Conservation (phyloP, 2,888 invertebrate species). For the Cephus sareptanus region DNA sequence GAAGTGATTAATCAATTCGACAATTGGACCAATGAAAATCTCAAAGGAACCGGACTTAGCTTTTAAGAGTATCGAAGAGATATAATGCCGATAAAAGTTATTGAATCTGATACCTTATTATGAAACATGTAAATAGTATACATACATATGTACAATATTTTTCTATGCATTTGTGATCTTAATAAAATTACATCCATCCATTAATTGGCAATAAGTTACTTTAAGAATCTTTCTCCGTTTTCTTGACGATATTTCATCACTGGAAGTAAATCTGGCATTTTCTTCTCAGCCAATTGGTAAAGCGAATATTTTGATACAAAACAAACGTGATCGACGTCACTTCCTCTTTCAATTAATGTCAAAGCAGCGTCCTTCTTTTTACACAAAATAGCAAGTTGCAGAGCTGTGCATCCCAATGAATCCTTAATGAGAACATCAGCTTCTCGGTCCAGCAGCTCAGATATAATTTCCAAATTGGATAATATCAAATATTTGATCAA, state of each 20-base stretch:
- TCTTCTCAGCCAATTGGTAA: slow-evolving; percentile 26
- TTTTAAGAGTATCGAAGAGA: slow-evolving; percentile 5
- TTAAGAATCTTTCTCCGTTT: background rate
- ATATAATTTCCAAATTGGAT: slow-evolving; percentile 33
- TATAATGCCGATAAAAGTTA: background rate
- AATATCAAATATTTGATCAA: slow-evolving; percentile 9
- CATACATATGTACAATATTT: background rate
- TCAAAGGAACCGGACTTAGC: slow-evolving; percentile 46
- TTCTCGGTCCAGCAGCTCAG: slow-evolving; percentile 28
- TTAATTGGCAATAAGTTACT: background rate
- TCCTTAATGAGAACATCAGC: slow-evolving; percentile 31
- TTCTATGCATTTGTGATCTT: background rate
- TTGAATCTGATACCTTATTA: background rate
- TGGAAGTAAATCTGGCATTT: slow-evolving; percentile 35
- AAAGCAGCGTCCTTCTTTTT: slow-evolving; percentile 37
- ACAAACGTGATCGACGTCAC: slow-evolving; percentile 15
- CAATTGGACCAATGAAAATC: slow-evolving; percentile 61
- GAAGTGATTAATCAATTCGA: slow-evolving; percentile 66
- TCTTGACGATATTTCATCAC: background rate
- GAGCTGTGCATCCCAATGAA: slow-evolving; percentile 27
- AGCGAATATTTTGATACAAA: slow-evolving; percentile 25
- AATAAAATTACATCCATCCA: background rate
- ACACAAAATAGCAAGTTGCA: slow-evolving; percentile 38
- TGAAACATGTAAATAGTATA: background rate
- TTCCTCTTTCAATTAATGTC: slow-evolving; percentile 24